Evolutionary conservation across 2,113 vertebrate genomes (phyloP), one percentile per base, ranked within the genome.

Genomic region (Entomyzon cyanotis): DNA sequence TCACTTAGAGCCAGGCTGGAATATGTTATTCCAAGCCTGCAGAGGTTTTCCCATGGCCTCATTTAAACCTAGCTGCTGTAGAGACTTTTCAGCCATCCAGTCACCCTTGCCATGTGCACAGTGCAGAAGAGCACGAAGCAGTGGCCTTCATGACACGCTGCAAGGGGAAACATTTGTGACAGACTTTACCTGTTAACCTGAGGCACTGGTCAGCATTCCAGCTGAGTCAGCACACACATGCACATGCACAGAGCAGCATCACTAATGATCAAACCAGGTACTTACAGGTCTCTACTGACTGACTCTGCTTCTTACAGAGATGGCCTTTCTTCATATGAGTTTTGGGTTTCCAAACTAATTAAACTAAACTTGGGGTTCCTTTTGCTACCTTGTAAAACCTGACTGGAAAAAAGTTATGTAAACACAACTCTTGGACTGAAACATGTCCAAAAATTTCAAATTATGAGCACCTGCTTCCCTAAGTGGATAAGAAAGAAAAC

Each of bases 161-260:
- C 35, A 49, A 65, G 39, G 46, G 46, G 31, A 64, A 37, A 65
- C 46, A n/a, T 46, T 49, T 49, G 39, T 20, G 41, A 71, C 46
- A 44, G 41, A 55, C 64, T 90, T 41, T 30, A 25, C 22, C 62
- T 35, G 28, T 35, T 58, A 49, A 31, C 25, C 37, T 35, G 14
- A 4, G 1, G 82, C 58, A 28, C 11, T 21, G 11, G 22, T 37
- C 44, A 70, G 11, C 12, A 7, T 35, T 47, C 62, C 39, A 21
- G 42, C 2, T 63, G 55, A 62, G 33, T 46, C 31, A 47, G 71
- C 65, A 47, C 52, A 46, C 2, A 2, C 15, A 1, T 0, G 14
- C 2, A 2, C 15, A 2, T 1, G 17, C 37, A 31, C 47, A 35
- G 6, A 23, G 23, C 4, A 44, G 30, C 8, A 35, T 31, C 14